Base-by-base conservation (phyloP, 2,888 invertebrate genomes). In the Drosophila kuntzei region DNA sequence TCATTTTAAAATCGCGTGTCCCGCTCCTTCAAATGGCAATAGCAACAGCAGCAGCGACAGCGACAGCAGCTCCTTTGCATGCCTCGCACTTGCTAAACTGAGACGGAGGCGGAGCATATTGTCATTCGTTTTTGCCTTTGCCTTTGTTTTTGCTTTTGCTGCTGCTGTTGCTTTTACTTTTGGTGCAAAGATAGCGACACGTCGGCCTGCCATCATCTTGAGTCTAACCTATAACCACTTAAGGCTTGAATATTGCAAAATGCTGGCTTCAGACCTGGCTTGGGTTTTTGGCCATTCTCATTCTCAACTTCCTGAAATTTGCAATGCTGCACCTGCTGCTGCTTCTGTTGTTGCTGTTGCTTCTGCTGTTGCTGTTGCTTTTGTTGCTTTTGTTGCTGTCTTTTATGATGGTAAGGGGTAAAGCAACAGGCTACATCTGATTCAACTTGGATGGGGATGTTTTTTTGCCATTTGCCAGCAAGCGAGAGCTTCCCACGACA, bases 41-140 rank as follows among this genome's bases (percentile, higher is more conserved):
- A 34, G 37, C 54, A 32, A 16, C 41, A 37, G 32, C 54, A 43
- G 41, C 55, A 55, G 32, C 47, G 11, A 11, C 29, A 27, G 46
- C 14, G 14, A 18, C 39, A 18, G 44, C 50, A 78, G 71, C 76
- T 88, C 79, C 79, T 87, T 84, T 84, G 79, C 89, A 89, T 83
- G 76, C 63, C 68, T 79, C 87, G 76, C 77, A 71, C 85, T 78
- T 79, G 73, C 64, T 75, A 46, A 55, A 57, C 67, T 69, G 78
- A 89, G 90, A 90, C 88, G 90, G 90, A 90, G 90, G 90, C 90
- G 90, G 90, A 89, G 90, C 88, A 76, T 77, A 76, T 76, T 85
- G 83, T 74, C 73, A 79, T 75, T 79, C 71, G 73, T 68, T 58
- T 65, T 46, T 27, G 27, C 27, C 8, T 27, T 27, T 43, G 67